These are phyloP conservation scores for Phalloptychus januarius DNA, from an alignment of 2,797 vertebrate species.

Conservation along the genomic window DNA sequence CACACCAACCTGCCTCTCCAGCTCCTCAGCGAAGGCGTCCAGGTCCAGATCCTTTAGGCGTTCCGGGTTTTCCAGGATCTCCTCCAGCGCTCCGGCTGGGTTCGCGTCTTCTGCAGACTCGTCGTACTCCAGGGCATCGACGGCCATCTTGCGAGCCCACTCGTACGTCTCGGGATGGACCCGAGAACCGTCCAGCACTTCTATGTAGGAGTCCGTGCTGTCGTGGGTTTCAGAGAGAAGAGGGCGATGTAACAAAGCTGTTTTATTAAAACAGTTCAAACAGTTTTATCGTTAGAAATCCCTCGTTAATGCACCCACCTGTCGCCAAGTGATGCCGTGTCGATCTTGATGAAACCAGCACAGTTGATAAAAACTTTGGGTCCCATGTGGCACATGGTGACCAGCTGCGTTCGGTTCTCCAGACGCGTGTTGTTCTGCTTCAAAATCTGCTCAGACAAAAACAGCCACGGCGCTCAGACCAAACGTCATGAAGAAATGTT, in stretches of 20 bases:
- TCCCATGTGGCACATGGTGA: conserved; percentile 99
- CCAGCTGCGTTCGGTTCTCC: conserved; percentile 97
- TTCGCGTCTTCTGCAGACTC: conserved; percentile 98
- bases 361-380: conserved; percentile 99
- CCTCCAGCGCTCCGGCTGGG: conserved; percentile 95
- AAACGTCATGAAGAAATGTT: background rate
- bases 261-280: too few species aligned
- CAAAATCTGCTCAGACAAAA: conserved; percentile 84
- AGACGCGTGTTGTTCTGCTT: conserved; percentile 99
- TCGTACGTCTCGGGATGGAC: conserved; percentile 99
- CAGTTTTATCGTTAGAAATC: background rate
- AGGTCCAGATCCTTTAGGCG: conserved; percentile 97
- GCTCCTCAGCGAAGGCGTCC: conserved; percentile 97
- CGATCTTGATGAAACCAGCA: conserved; percentile 98
- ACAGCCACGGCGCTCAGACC: background rate
- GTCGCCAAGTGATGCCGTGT: conserved; percentile 96
- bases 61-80: conserved; percentile 98
- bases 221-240: conserved; percentile 15
- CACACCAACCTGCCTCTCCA: conserved; percentile 92
- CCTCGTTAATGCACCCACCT: conserved; percentile 77
- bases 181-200: conserved; percentile 96
- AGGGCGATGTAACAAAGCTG: too few species aligned
- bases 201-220: conserved; percentile 98
- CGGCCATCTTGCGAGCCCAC: conserved; percentile 99
- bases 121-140: conserved; percentile 97